Base-by-base conservation (phyloP, 2,888 invertebrate genomes). In the Nymphalis c-album region DNA sequence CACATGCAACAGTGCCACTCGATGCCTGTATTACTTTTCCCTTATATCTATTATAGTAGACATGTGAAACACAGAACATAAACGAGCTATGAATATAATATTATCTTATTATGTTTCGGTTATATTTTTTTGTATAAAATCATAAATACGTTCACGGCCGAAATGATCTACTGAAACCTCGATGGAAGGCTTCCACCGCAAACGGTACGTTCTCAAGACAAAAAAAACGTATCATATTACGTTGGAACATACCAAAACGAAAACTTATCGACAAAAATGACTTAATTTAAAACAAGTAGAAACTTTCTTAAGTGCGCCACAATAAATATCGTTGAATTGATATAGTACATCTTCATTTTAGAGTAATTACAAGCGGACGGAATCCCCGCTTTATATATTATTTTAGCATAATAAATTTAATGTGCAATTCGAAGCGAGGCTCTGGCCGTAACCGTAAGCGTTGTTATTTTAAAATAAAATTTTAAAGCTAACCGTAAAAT, bases 81-180 rank as follows among this genome's bases (percentile, higher is more conserved):
- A 0, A 40, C 40, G 40, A 40, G 0, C 40, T 40, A 40, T 20
- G 10, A 22, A 51, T 22, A 22, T 22, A 10, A 51, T 13, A 22
- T 50, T 20, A 50, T 20, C 20, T 22, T 51, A 13, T 51, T 20
- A 22, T 26, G 16, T 8, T 53, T 53, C 22, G 53, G 26, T 53
- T 16, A 8, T 17, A n/a, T 35, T 35, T 55, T n/a, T 55, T 57
- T 57, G n/a, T 40, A 40, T n/a, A 18, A 57, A n/a, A 57, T 57
- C 18, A 31, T 55, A 31, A 31, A 10, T 18, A 40, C 53, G 18
- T 48, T 48, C 35, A 40, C 57, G 35, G 47, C 35, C 18, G 31
- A 66, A 70, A 71, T 71, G 63, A 66, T 70, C 62, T 47, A 31
- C 65, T 63, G 74, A 73, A 75, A 71, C 75, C 73, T 69, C 70